Evolutionary conservation across 1,140 invertebrate species (phyloP).

Genomic region (Drepana arcuata): DNA sequence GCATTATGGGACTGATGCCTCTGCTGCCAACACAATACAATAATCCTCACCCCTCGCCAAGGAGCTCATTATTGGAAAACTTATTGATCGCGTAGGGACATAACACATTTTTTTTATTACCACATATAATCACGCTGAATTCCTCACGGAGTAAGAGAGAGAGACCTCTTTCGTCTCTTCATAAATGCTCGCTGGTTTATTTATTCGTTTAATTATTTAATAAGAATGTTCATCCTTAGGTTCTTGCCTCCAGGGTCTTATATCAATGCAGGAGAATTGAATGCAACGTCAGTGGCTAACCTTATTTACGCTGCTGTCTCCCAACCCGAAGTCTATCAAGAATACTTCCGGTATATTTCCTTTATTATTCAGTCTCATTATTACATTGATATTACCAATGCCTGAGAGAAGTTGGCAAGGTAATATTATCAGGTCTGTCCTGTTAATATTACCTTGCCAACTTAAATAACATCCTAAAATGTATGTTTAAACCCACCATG

Average conservation of each 20-base stretch:
- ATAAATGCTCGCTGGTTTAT: neutral
- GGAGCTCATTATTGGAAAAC: too few species aligned
- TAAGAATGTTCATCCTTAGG: constrained; percentile 9
- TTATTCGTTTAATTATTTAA: neutral
- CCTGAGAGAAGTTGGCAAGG: neutral
- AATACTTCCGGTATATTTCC: constrained; percentile 37
- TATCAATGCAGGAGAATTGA: constrained; percentile 27
- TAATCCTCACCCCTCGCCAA: too few species aligned
- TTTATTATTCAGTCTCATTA: too few species aligned
- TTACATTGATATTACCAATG: neutral
- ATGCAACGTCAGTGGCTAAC: constrained; percentile 14
- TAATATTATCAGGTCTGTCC: neutral
- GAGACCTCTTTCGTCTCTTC: neutral
- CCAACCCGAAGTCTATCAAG: constrained; percentile 17
- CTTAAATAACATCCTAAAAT: neutral
- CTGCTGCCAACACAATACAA: too few species aligned
- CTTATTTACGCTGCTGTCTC: constrained; percentile 22
- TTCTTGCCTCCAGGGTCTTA: constrained; percentile 42
- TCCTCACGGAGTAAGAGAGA: neutral
- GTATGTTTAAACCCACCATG: neutral
- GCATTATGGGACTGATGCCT: too few species aligned
- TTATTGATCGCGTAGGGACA: too few species aligned
- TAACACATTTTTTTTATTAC: neutral
- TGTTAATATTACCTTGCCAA: neutral
- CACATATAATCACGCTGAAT: neutral